These are phyloP conservation scores for Eucidaris tribuloides DNA, from an alignment of 35 echinoderm and acorn worm species.

Conservation along the genomic window DNA sequence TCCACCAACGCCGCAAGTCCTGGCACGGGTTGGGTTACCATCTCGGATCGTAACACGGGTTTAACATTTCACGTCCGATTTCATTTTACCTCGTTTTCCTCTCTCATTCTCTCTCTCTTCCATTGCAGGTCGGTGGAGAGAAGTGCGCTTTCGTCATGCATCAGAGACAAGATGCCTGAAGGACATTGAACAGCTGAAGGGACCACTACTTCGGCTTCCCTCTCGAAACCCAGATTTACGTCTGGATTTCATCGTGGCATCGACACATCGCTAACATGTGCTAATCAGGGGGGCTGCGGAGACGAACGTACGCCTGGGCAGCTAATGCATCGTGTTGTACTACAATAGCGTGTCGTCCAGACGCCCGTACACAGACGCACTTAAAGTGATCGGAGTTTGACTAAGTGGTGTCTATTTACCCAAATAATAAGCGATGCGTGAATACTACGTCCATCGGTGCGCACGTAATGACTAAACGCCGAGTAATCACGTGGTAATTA, in stretches of 20 bases:
- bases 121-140: background rate
- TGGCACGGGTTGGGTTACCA: background rate
- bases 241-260: background rate
- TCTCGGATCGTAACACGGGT: background rate
- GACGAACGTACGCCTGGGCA: background rate
- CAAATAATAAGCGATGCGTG: background rate
- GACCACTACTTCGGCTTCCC: background rate
- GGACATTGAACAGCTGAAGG: background rate
- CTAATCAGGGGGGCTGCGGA: background rate
- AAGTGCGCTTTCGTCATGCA: background rate
- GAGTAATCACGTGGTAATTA: background rate
- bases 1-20: background rate
- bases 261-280: background rate
- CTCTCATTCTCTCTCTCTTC: background rate
- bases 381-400: too few species aligned
- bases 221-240: background rate
- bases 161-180: background rate
- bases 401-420: background rate
- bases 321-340: background rate
- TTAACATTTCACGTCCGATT: slow-evolving; percentile 26
- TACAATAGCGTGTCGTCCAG: background rate
- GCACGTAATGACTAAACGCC: background rate
- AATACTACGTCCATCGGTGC: background rate
- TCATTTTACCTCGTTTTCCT: background rate
- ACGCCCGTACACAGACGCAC: background rate